Base-by-base conservation (phyloP, 2,888 invertebrate genomes). In the Resseliella maxima region DNA sequence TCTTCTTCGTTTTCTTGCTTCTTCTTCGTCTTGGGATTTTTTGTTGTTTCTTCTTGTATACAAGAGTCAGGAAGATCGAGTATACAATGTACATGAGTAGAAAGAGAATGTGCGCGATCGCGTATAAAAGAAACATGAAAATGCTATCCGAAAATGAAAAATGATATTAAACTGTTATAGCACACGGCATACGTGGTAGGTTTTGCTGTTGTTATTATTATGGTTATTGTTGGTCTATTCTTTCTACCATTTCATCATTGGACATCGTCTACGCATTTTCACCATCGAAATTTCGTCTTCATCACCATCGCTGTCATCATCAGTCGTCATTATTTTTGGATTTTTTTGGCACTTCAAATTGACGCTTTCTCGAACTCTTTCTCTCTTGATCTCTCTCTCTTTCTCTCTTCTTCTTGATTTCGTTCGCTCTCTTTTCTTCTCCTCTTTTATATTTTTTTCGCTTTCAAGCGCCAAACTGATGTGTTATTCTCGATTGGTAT, bases 211-310 rank as follows among this genome's bases (percentile, higher is more conserved):
- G 31, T 31, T 72, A 72, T 72, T 72, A 35, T 72, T 72, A 72
- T 72, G 72, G 72, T 72, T 72, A 35, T 72, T 72, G 72, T 72
- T 72, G 72, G 72, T 72, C 72, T 72, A 72, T 72, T 31, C 72
- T 72, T 72, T 72, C 72, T 72, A 31, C 31, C 31, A 72, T 31
- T 72, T 72, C 72, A 72, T 72, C 72, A 31, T 72, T 72, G 24
- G 59, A 59, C 59, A n/a, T n/a, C n/a, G 59, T 59, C 59, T 72
- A 72, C 72, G 72, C 72, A 72, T 72, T 72, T 15, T 31, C 31
- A 27, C 31, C 31, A 18, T 31, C 35, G 72, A 72, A 72, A 72
- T 72, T 35, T 27, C 72, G 3, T 35, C 1, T 5, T 24, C 5
- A 24, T 59, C 18, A 15, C 2, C 46, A 15, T 50, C 46, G 18